Conservation (phyloP, 2,113 vertebrate species). For the Rhinoderma darwinii region DNA sequence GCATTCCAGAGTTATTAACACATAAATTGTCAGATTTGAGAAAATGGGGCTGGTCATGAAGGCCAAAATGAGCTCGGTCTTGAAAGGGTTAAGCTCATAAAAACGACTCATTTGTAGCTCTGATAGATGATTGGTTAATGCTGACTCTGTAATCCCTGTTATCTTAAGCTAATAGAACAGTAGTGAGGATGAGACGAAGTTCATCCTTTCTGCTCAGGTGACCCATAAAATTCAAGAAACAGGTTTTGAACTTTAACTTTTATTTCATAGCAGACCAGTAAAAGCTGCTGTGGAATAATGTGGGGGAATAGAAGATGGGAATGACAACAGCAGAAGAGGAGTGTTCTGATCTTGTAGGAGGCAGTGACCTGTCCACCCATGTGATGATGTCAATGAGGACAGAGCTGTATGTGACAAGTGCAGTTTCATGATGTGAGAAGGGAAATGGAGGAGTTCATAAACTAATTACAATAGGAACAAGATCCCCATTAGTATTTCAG, state of each 20-base stretch:
- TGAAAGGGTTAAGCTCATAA: slow-evolving; percentile 57
- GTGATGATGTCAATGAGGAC: not conserved
- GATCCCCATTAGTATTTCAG: too few relatives aligned
- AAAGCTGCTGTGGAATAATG: too few relatives aligned
- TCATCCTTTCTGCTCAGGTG: slow-evolving; percentile 68
- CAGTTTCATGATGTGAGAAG: too few relatives aligned
- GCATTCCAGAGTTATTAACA: too few relatives aligned
- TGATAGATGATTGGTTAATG: slow-evolving; percentile 63
- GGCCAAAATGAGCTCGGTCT: too few relatives aligned
- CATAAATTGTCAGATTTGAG: too few relatives aligned
- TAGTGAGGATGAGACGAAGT: slow-evolving; percentile 83
- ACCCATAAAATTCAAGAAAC: not conserved
- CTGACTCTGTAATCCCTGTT: slow-evolving; percentile 71
- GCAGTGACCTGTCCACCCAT: not conserved
- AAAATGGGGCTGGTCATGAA: too few relatives aligned
- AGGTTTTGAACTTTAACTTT: not conserved
- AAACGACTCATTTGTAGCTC: slow-evolving; percentile 60
- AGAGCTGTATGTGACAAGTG: not conserved
- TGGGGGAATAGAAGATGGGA: not conserved
- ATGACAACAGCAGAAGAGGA: not conserved
- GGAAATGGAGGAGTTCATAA: too few relatives aligned
- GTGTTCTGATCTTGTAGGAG: not conserved
- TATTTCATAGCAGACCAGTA: too few relatives aligned
- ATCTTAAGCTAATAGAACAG: slow-evolving; percentile 82
- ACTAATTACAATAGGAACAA: too few relatives aligned